Evolutionary conservation across 2,888 invertebrate species (phyloP).

Genomic region (Melipona bicolor): DNA sequence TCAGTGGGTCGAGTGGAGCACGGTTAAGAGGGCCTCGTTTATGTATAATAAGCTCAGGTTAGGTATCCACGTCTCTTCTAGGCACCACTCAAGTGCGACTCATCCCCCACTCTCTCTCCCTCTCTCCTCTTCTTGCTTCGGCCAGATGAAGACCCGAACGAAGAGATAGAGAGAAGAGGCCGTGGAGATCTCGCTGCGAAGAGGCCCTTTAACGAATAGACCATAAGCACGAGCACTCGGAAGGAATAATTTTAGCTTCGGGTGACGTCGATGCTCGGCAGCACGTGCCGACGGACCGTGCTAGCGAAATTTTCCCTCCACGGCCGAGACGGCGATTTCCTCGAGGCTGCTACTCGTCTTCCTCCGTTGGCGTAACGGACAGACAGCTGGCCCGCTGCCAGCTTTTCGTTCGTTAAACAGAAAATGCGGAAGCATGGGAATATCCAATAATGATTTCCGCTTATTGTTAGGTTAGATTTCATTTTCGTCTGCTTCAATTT

Average conservation of each 20-base stretch:
- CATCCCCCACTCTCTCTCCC: neutral
- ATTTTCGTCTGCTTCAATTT: too few species aligned
- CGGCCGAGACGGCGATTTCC: too few species aligned
- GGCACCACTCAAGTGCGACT: conserved; percentile 56
- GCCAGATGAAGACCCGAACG: conserved; percentile 7
- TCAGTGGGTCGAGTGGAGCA: conserved; percentile 73
- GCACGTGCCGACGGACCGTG: conserved; percentile 17
- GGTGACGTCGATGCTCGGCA: neutral
- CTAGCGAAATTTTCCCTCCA: neutral
- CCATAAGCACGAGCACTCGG: conserved; percentile 49
- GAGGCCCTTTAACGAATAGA: conserved; percentile 54
- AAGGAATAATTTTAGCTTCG: conserved; percentile 52
- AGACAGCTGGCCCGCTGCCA: neutral
- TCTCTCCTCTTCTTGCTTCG: neutral
- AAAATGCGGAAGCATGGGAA: neutral
- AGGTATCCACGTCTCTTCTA: conserved; percentile 62
- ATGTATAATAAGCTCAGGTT: conserved; percentile 68
- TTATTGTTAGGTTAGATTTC: too few species aligned
- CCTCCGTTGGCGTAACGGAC: too few species aligned
- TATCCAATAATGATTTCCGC: neutral
- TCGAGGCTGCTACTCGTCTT: too few species aligned
- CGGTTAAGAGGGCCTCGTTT: conserved; percentile 66
- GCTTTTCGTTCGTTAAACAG: neutral
- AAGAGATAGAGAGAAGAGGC: conserved; percentile 20
- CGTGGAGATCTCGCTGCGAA: conserved; percentile 41